Evolutionary conservation across 2,797 vertebrate genomes (phyloP).

Genomic region (Notamacropus eugenii): DNA sequence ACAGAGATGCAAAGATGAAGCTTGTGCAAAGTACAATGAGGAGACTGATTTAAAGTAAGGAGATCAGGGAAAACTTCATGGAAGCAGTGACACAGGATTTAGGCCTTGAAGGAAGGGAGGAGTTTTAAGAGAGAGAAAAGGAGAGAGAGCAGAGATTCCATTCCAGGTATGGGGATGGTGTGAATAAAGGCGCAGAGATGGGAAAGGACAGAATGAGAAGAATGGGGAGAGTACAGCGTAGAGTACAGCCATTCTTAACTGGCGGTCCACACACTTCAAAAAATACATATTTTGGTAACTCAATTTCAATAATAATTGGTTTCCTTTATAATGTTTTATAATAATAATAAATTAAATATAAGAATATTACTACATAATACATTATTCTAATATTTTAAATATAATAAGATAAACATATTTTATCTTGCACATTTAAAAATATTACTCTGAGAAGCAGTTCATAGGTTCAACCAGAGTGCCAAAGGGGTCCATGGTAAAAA

Average conservation of each 20-base stretch:
- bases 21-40: background rate
- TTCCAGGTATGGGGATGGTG: background rate
- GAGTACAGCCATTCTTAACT: background rate
- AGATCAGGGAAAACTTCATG: background rate
- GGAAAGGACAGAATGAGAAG: background rate
- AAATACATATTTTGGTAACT: background rate
- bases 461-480: background rate
- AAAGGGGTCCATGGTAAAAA: background rate
- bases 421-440: background rate
- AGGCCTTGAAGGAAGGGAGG: background rate
- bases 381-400: too few relatives aligned
- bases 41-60: background rate
- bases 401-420: background rate
- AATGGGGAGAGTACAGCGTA: background rate
- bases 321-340: background rate
- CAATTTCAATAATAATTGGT: background rate
- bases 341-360: too few relatives aligned
- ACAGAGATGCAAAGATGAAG: background rate
- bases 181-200: background rate
- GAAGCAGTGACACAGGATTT: background rate
- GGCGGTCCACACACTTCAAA: background rate
- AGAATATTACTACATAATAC: too few relatives aligned
- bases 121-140: background rate
- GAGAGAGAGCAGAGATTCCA: background rate
- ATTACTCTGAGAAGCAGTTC: background rate